Percentiles rank a stretch among this genome's conserved stretches.
Conservation (phyloP, 2,888 invertebrate species). For the Crocallis elinguaria region DNA sequence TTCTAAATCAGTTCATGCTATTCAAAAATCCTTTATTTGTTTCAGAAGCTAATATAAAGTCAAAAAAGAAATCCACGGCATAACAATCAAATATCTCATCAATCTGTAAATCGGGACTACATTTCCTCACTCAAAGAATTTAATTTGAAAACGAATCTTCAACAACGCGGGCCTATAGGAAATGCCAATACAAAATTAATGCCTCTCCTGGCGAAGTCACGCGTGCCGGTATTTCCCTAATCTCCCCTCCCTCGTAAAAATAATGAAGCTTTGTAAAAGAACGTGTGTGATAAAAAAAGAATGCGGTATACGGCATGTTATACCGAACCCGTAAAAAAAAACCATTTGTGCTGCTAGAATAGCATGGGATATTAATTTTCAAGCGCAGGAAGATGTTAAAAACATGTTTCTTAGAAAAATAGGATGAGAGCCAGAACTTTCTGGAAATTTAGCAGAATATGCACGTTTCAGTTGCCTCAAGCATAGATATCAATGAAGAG, state of each 20-base stretch:
- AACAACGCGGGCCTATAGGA: slow-evolving; percentile 12
- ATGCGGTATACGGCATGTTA: slow-evolving; percentile 16
- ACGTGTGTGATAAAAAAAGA: slow-evolving; percentile 31
- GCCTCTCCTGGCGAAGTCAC: slow-evolving; percentile 31
- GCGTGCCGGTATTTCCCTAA: slow-evolving; percentile 34
- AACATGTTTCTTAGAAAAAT: no score
- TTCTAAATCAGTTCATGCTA: no score
- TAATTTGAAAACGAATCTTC: slow-evolving; percentile 25
- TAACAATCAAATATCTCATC: slow-evolving; percentile 23
- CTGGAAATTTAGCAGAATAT: no score
- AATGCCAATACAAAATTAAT: slow-evolving; percentile 33
- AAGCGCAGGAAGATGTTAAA: no score
- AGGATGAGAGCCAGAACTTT: no score
- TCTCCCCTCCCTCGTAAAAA: slow-evolving; percentile 42
- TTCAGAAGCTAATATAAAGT: background rate
- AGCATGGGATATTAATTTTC: background rate
- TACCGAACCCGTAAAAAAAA: slow-evolving; percentile 2
- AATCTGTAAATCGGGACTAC: slow-evolving; percentile 15
- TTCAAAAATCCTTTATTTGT: no score
- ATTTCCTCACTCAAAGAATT: slow-evolving; percentile 23
- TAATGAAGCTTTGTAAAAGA: slow-evolving; percentile 40
- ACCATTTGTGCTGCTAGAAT: background rate
- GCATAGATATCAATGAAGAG: no score
- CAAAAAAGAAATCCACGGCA: slow-evolving; percentile 4
- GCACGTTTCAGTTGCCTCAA: no score